phyloP scores from a whole-genome alignment of 2,888 invertebrate genomes.

The Drosophila planitibia region DNA sequence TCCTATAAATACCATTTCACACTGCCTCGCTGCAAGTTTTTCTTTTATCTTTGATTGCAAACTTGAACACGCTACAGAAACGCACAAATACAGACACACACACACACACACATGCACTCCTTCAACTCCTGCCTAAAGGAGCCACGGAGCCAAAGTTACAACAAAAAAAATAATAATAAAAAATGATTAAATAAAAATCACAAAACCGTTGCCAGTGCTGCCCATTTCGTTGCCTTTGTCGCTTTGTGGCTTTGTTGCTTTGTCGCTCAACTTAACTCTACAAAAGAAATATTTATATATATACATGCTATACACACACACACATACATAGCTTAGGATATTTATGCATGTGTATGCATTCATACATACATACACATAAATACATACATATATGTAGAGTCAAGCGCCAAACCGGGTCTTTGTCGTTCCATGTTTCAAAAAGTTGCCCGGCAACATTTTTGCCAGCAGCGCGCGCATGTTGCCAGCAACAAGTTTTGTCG shows the following conservation, averaged over 20 bases:
- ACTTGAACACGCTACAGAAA: constrained; percentile 59
- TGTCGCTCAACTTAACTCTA: constrained; percentile 59
- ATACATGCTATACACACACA: not conserved
- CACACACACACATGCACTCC: constrained; percentile 32
- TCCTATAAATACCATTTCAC: constrained; percentile 79
- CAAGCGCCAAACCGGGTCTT: constrained; percentile 54
- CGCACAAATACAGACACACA: not conserved
- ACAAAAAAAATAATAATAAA: not conserved
- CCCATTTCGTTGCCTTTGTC: constrained; percentile 53
- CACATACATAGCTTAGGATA: not conserved
- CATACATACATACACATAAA: not conserved
- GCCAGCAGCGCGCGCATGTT: constrained; percentile 70
- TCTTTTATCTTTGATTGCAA: constrained; percentile 75
- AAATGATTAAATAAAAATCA: constrained; percentile 40
- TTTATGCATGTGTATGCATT: constrained; percentile 2
- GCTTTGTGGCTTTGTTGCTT: constrained; percentile 44
- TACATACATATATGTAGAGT: constrained; percentile 19
- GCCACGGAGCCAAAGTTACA: constrained; percentile 10
- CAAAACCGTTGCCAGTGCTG: constrained; percentile 70
- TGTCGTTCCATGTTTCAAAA: constrained; percentile 62
- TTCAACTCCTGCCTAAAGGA: constrained; percentile 57
- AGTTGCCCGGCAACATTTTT: constrained; percentile 81
- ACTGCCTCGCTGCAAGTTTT: constrained; percentile 59
- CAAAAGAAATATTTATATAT: constrained; percentile 28
- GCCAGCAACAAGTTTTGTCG: constrained; percentile 76